Percentiles rank a stretch among this genome's conserved stretches.
These are phyloP conservation scores for Pelusios castaneus DNA, from an alignment of 2,113 vertebrate genomes.

Conservation along the genomic window DNA sequence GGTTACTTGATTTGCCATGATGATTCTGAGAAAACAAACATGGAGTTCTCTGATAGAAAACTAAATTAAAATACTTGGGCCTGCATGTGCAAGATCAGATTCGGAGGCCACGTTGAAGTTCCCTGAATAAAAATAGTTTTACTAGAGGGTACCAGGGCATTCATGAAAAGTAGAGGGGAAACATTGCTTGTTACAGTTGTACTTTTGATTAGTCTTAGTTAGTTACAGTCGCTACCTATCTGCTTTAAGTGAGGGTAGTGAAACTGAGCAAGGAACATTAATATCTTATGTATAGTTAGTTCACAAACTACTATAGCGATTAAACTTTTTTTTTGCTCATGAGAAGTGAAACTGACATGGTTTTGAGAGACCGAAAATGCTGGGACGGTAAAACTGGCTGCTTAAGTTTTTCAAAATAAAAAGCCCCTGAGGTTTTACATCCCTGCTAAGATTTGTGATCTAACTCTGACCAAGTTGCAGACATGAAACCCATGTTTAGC, in stretches of 20 bases:
- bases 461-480: background rate
- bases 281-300: background rate
- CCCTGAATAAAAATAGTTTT: background rate
- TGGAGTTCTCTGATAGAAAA: no score
- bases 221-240: background rate
- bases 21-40: no score
- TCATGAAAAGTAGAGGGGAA: background rate
- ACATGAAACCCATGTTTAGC: background rate
- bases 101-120: background rate
- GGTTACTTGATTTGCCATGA: background rate
- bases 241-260: background rate
- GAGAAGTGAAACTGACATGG: background rate
- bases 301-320: fast-evolving
- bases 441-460: background rate
- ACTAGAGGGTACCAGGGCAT: background rate
- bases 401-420: background rate
- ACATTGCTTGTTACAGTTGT: background rate
- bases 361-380: slow-evolving; percentile 18
- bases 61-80: background rate
- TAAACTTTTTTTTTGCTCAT: background rate
- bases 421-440: background rate
- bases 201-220: background rate
- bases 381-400: background rate
- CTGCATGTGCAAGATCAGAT: background rate
- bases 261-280: background rate